A percentile compares a stretch with the other conserved stretches of the same genome.
phyloP scores from a whole-genome alignment of 2,113 vertebrate genomes.

The Tiliqua scincoides region DNA sequence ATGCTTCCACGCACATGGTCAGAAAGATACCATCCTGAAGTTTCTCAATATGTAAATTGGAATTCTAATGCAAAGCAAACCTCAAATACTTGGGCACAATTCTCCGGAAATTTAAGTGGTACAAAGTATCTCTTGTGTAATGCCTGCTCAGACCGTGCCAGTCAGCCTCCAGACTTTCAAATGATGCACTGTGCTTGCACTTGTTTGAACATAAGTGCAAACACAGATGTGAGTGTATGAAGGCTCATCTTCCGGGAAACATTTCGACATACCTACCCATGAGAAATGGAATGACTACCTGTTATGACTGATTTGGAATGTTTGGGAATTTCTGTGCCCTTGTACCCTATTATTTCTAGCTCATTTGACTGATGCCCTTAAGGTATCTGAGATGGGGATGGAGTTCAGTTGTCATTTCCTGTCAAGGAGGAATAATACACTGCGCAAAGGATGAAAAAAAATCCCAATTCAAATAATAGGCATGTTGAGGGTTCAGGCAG shows the following conservation, averaged over 20 bases:
- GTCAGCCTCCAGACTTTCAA: background rate
- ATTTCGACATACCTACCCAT: background rate
- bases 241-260: background rate
- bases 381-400: background rate
- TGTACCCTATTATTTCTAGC: background rate
- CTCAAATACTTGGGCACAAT: background rate
- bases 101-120: background rate
- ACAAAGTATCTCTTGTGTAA: background rate
- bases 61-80: constrained; percentile 14
- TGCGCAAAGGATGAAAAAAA: background rate
- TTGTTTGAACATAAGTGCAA: background rate
- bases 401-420: background rate
- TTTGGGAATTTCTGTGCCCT: background rate
- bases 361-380: background rate
- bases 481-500: no score
- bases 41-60: background rate
- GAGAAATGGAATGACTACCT: background rate
- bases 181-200: background rate
- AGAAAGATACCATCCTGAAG: background rate
- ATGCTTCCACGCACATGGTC: background rate
- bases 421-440: background rate
- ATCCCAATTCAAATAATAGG: background rate
- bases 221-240: background rate
- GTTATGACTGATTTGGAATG: background rate
- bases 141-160: background rate